Conservation (phyloP, 2,797 vertebrate genomes). For the Tolypeutes matacus region DNA sequence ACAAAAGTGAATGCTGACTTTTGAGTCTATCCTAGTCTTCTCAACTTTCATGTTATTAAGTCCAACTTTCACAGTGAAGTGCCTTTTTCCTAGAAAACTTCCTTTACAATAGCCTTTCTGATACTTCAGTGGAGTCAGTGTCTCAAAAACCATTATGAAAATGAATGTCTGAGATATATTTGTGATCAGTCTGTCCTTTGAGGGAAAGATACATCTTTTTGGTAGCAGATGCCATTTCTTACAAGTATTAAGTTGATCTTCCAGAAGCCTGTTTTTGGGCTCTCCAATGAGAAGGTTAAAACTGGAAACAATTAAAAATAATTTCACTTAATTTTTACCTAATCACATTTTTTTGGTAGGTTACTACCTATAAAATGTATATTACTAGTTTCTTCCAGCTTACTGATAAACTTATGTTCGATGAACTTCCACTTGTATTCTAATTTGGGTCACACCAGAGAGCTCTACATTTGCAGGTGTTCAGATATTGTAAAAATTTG, state of each 20-base stretch:
- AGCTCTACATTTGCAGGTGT: slow-evolving; percentile 44
- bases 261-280: background rate
- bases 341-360: background rate
- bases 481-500: slow-evolving; percentile 43
- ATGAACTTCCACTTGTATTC: slow-evolving; percentile 68
- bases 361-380: slow-evolving; percentile 62
- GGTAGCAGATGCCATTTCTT: slow-evolving; percentile 67
- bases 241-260: slow-evolving; percentile 34
- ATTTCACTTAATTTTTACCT: too few species aligned
- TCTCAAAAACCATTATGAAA: slow-evolving; percentile 61
- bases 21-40: slow-evolving; percentile 71
- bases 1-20: slow-evolving; percentile 72
- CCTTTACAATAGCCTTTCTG: slow-evolving; percentile 65
- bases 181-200: slow-evolving; percentile 54
- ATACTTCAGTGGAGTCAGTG: slow-evolving; percentile 22
- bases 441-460: slow-evolving; percentile 59
- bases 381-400: slow-evolving; percentile 68
- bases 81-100: slow-evolving; percentile 87
- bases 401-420: slow-evolving; percentile 57
- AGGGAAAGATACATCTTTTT: background rate
- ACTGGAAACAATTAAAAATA: too few species aligned
- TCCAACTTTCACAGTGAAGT: slow-evolving; percentile 84
- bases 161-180: slow-evolving; percentile 50
- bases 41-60: slow-evolving; percentile 81
- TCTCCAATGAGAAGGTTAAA: too few species aligned